Evolutionary conservation across 1,140 invertebrate species (phyloP).

Genomic region (Oscheius sp.): DNA sequence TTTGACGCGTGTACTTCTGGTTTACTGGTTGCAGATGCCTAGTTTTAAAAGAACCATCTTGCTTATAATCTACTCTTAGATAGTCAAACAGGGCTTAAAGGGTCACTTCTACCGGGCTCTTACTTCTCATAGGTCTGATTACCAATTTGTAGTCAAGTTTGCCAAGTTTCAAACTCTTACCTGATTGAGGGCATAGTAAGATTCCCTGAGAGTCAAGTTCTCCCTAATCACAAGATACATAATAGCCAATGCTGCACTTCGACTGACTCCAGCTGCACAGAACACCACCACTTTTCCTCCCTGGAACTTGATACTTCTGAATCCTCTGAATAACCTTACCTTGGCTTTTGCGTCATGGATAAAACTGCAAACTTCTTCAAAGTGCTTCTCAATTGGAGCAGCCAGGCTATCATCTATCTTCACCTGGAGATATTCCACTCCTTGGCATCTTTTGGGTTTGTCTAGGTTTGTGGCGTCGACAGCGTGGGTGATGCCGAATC

Average conservation of each 20-base stretch:
- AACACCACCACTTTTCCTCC: slow-evolving; percentile 63
- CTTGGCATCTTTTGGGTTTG: slow-evolving; percentile 27
- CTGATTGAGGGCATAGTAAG: slow-evolving; percentile 60
- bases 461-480: slow-evolving; percentile 40
- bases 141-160: too few relatives aligned
- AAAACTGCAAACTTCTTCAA: slow-evolving; percentile 38
- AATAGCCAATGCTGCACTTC: slow-evolving; percentile 62
- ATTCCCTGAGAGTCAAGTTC: slow-evolving; percentile 60
- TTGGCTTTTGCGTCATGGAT: slow-evolving; percentile 32
- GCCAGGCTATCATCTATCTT: slow-evolving; percentile 33
- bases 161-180: slow-evolving; percentile 16
- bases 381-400: slow-evolving; percentile 30
- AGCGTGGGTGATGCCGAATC: slow-evolving; percentile 38
- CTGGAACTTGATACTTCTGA: slow-evolving; percentile 16
- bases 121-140: too few relatives aligned
- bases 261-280: slow-evolving; percentile 64
- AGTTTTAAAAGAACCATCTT: too few relatives aligned
- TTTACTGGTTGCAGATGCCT: too few relatives aligned
- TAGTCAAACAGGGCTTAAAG: too few relatives aligned
- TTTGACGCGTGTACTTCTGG: too few relatives aligned
- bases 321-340: background rate
- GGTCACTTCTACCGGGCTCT: too few relatives aligned
- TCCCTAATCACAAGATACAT: slow-evolving; percentile 64
- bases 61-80: too few relatives aligned
- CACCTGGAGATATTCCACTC: slow-evolving; percentile 29